Base-by-base conservation (phyloP, 2,113 vertebrate species). In the Notiomystis cincta region DNA sequence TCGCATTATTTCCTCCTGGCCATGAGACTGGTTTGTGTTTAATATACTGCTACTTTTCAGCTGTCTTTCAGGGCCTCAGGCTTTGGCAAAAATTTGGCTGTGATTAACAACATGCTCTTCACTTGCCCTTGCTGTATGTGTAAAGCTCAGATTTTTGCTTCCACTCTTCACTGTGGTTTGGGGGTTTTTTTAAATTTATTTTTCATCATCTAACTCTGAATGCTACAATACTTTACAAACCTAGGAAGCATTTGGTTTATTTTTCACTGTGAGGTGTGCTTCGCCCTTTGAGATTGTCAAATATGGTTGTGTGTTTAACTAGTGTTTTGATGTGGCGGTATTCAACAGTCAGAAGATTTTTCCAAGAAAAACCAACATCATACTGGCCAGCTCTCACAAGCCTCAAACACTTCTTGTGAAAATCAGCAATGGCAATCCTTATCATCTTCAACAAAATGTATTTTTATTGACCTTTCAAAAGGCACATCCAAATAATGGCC, bases 21-120 rank as follows among this genome's bases (percentile, higher is more conserved):
- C 67, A 64, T 60, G 40, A 62, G 51, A 82, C 42, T 62, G 45
- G 58, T 50, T 92, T 95, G 76, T 56, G 71, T 90, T 96, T 95
- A 90, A 88, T 81, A 95, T 50, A 71, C 56, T 92, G 25, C 47
- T 54, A 23, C 67, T 75, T 88, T 94, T 77, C 60, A 51, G 24
- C n/a, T 56, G 51, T 60, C 28, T 92, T 69, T 67, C 71, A 86
- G 51, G 66, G 58, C 85, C 60, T 77, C 6, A 1, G 85, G 88
- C 86, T 92, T 64, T 22, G 25, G 80, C 31, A 90, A 71, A 76
- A 90, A 89, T 71, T 88, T 64, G 12, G 35, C 69, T 94, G 31
- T 75, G 90, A 87, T 87, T 92, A 93, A 82, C 50, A 89, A 57
- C 13, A 44, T 24, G 45, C 37, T 90, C 54, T 38, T 92, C 54